Conservation (phyloP, 35 echinoderm and acorn worm genomes). For the Lytechinus variegatus region DNA sequence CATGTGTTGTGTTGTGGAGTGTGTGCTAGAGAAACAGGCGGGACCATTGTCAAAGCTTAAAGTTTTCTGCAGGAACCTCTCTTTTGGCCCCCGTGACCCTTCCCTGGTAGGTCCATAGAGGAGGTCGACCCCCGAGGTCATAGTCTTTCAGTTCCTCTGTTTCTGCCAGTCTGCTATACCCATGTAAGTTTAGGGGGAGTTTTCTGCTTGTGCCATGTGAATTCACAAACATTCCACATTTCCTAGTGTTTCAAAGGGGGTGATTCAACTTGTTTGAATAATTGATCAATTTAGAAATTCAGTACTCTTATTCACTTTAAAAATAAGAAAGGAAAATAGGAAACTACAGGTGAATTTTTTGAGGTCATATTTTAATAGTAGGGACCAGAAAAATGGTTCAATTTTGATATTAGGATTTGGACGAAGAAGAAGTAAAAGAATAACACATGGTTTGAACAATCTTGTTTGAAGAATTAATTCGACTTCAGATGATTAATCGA, state of each 20-base stretch:
- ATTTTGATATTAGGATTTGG: no score
- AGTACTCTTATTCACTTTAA: no score
- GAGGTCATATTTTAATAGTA: no score
- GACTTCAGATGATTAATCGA: no score
- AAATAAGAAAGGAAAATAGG: no score
- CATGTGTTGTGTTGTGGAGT: not conserved
- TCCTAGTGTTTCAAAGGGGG: not conserved
- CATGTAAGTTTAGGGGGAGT: not conserved
- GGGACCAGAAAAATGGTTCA: no score
- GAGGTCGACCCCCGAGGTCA: conserved; percentile 35
- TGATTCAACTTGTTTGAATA: not conserved
- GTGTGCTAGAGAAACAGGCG: not conserved
- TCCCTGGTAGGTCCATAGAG: not conserved
- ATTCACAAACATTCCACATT: not conserved
- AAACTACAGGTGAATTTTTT: no score
- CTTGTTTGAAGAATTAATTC: no score
- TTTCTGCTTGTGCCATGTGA: not conserved
- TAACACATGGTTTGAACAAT: no score
- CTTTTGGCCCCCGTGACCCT: conserved; percentile 1
- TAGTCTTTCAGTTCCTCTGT: conserved; percentile 4
- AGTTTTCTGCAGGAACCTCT: conserved; percentile 5
- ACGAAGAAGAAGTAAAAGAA: no score
- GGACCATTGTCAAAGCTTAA: conserved; percentile 4
- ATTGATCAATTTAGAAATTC: no score
- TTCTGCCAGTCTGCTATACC: not conserved